Base-by-base conservation (phyloP, 2,797 vertebrate genomes). In the Mareca penelope region DNA sequence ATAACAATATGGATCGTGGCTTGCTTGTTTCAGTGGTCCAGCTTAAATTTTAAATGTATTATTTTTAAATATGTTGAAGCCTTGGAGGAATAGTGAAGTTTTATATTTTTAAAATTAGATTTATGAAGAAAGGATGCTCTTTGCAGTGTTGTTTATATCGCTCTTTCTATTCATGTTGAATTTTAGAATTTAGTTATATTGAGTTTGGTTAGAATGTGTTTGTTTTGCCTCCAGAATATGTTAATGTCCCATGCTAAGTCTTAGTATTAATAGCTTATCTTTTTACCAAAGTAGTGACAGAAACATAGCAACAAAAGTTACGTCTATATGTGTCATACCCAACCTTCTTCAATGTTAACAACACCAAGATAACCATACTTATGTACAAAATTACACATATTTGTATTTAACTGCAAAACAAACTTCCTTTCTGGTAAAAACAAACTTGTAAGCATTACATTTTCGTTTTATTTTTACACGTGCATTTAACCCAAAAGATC, bases 31-130 rank as follows among this genome's bases (percentile, higher is more conserved):
- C 80, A 89, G 6, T 68, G 24, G 71, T 21, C 39, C 79, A 88
- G 72, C 35, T 83, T 83, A 85, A 76, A 81, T 88, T 88, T 84
- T 48, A 82, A 80, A 91, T 76, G 7, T 85, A 89, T 91, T 91
- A 81, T 33, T 89, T 89, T 76, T 76, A 89, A 89, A 50, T 37
- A 61, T 33, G 50, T 61, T 26, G 59, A 90, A 93, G 33, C n/a
- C 72, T 80, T 39, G 23, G 57, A 88, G 80, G 81, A 89, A 87
- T 15, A 71, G 37, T 63, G 67, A 79, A 11, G 1, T 87, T 78
- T 82, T 80, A 75, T 85, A 83, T 88, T 93, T 92, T 81, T 76
- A 57, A 83, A 93, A 59, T 72, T 31, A 94, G 76, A 90, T 90
- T 84, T 94, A 80, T 59, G 82, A 88, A 53, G 63, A 83, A 72